Conservation (phyloP, 2,113 vertebrate genomes). For the Colius striatus region DNA sequence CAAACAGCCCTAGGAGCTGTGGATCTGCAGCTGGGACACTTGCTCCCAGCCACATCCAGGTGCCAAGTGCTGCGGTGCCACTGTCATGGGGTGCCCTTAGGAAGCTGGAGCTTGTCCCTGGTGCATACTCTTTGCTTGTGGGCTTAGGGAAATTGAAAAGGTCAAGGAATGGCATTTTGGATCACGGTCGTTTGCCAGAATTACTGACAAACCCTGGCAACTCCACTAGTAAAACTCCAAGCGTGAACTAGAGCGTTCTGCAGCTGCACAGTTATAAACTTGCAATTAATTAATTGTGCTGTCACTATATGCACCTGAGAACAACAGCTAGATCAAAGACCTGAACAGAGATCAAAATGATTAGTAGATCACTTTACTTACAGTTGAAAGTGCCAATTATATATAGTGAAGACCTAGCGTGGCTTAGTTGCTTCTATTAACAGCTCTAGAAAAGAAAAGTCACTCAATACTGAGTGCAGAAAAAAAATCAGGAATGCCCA, state of each 20-base stretch:
- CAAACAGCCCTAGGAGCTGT: conserved; percentile 7
- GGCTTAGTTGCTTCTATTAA: neutral
- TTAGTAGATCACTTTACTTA: conserved; percentile 53
- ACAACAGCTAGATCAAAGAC: conserved; percentile 59
- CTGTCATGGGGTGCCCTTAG: neutral
- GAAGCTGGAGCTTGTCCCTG: neutral
- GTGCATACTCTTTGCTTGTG: neutral
- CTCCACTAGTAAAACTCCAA: neutral
- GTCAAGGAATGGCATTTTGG: neutral
- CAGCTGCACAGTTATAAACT: conserved; percentile 9
- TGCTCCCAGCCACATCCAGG: neutral
- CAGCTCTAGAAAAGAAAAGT: neutral
- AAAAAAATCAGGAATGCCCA: neutral
- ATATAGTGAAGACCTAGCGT: neutral
- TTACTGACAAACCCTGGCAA: neutral
- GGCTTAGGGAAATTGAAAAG: neutral
- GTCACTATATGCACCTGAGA: conserved; percentile 50
- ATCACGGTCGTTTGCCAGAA: neutral
- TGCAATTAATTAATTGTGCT: conserved; percentile 59
- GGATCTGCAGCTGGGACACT: neutral
- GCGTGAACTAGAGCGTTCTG: neutral
- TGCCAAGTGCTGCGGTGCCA: neutral
- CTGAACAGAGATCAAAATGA: conserved; percentile 60
- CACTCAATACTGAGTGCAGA: neutral
- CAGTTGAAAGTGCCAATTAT: conserved; percentile 52